Percentiles rank a stretch among this genome's conserved stretches.
phyloP scores from a whole-genome alignment of 2,113 vertebrate genomes.

The Daubentonia madagascariensis region DNA sequence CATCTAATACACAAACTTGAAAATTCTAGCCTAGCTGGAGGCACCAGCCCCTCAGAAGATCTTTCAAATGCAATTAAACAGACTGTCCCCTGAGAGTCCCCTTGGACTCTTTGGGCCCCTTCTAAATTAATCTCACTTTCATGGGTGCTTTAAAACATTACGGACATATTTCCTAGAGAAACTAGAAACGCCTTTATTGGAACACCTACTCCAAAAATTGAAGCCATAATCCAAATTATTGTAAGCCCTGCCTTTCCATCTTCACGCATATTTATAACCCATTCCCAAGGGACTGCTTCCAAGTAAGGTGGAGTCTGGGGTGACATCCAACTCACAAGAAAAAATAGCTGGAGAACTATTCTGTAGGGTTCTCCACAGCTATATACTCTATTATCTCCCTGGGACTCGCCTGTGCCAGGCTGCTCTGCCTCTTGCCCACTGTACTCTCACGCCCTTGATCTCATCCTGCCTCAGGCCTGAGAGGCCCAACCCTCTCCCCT shows the following conservation, averaged over 20 bases:
- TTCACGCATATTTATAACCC: fast-evolving
- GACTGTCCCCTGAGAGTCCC: neutral
- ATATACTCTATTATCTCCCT: fast-evolving
- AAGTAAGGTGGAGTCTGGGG: neutral
- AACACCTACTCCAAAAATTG: neutral
- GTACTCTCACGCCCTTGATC: neutral
- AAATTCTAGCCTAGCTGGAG: neutral
- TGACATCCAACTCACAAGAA: neutral
- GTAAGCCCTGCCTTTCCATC: neutral
- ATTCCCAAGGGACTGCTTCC: neutral
- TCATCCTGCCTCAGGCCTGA: neutral
- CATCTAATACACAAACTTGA: neutral
- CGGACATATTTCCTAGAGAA: neutral
- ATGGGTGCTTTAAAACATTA: neutral
- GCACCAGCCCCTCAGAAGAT: neutral
- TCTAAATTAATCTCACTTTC: neutral
- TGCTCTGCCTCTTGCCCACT: neutral
- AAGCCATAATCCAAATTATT: neutral
- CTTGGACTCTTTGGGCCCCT: neutral
- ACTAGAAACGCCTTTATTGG: neutral
- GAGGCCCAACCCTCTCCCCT: neutral
- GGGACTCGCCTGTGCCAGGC: fast-evolving
- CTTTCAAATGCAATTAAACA: neutral
- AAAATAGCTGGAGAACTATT: fast-evolving
- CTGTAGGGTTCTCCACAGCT: too few species aligned